Evolutionary conservation across 2,113 vertebrate species (phyloP).

Genomic region (Bettongia penicillata): DNA sequence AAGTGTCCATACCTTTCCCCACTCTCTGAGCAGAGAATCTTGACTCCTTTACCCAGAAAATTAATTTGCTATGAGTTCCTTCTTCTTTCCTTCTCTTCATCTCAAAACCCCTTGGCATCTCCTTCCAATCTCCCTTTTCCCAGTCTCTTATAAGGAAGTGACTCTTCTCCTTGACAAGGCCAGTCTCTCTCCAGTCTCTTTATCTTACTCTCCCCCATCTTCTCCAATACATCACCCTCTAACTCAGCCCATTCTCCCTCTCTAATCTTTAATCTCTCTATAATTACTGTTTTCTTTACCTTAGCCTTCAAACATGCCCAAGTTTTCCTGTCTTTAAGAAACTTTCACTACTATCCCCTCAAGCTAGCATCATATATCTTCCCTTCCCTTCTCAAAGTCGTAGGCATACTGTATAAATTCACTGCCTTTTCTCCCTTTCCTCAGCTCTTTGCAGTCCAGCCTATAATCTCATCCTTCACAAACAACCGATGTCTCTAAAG

Average conservation of each 20-base stretch:
- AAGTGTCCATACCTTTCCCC: background rate
- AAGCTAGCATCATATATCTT: background rate
- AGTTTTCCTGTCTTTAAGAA: background rate
- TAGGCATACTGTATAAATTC: background rate
- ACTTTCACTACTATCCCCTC: background rate
- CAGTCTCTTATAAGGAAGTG: background rate
- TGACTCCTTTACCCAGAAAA: background rate
- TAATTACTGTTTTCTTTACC: background rate
- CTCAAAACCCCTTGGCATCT: background rate
- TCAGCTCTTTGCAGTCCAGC: background rate
- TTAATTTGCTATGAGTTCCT: background rate
- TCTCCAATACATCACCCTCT: background rate
- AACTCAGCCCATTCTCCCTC: background rate
- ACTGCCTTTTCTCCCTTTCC: background rate
- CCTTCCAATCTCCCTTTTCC: background rate
- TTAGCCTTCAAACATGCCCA: background rate
- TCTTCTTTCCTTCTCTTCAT: background rate
- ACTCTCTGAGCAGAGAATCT: background rate
- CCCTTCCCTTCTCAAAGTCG: background rate
- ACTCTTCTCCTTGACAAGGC: background rate
- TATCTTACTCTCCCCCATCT: background rate
- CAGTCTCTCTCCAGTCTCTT: background rate
- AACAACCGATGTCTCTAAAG: background rate
- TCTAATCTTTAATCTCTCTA: background rate
- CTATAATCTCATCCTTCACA: background rate